Base-by-base conservation (phyloP, 2,797 vertebrate genomes). In the Anomalospiza imberbis region DNA sequence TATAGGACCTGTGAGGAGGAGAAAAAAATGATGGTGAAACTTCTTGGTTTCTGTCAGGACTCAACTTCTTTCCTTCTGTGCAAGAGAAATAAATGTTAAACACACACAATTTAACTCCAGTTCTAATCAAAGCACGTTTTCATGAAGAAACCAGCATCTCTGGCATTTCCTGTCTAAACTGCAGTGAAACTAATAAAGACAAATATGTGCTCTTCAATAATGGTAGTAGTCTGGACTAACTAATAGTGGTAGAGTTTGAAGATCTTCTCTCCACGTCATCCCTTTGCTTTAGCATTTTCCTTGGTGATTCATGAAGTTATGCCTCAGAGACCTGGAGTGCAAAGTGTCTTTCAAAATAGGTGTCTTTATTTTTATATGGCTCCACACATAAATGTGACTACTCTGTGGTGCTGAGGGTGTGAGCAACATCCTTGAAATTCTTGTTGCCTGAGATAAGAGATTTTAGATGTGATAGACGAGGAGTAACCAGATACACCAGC, bases 11-110 rank as follows among this genome's bases (percentile, higher is more conserved):
- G 5, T 14, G 15, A 42, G 6, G 9, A 6, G 6, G 14, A 9
- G 2, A 6, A 7, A n/a, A 22, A 50, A 53, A 21, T 19, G 1
- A 31, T 38, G 1, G 0, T 77, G 42, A 61, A 71, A 17, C 8
- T 51, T 75, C 29, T n/a, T 78, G 22, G 7, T 36, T 88, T 32
- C 16, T 62, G 4, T 67, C 66, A 57, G 18, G 36, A n/a, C 17
- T 86, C 40, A n/a, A 1, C 17, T 61, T 51, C 45, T 68, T 78
- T 68, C 17, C 16, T 42, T 7, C 28, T 24, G 13, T 53, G 26
- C 54, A 88, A 47, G 55, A 32, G 45, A 54, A 76, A 54, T 13
- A 38, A 31, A 16, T n/a, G 19, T 11, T 17, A 42, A 20, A 67
- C 44, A 66, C 13, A 34, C 34, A 34, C 3, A n/a, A 3, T 73